These are phyloP conservation scores for Xerus inauris DNA, from an alignment of 2,113 vertebrate genomes.

Conservation along the genomic window DNA sequence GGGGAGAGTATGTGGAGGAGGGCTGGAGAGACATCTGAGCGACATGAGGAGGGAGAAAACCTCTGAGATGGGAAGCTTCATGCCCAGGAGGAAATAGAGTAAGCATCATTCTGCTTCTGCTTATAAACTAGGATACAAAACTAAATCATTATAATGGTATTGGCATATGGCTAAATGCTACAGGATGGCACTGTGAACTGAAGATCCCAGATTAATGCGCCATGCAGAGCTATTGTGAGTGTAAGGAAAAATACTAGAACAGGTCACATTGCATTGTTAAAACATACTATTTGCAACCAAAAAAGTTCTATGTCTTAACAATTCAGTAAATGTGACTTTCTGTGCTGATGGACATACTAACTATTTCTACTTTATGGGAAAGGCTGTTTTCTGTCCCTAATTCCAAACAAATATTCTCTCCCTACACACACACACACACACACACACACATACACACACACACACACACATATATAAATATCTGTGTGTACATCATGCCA, in stretches of 20 bases:
- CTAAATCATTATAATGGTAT: background rate
- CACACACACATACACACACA: background rate
- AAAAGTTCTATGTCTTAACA: background rate
- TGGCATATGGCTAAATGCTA: background rate
- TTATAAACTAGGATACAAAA: background rate
- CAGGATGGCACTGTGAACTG: background rate
- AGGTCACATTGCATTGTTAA: background rate
- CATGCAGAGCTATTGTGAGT: background rate
- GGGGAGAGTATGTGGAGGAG: background rate
- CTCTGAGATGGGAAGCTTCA: background rate
- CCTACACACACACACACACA: background rate
- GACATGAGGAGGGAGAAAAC: background rate
- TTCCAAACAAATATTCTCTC: background rate
- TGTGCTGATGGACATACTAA: accelerated
- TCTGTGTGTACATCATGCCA: background rate
- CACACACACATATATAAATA: background rate
- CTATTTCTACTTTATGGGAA: background rate
- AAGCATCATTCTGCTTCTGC: background rate
- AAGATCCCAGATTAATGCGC: background rate
- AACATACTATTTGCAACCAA: background rate
- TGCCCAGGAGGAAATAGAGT: accelerated
- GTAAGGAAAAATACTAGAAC: background rate
- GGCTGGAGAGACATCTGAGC: background rate
- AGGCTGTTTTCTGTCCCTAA: background rate
- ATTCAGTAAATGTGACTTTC: background rate